Conservation (phyloP, 2,888 invertebrate species). For the Spisula solida region DNA sequence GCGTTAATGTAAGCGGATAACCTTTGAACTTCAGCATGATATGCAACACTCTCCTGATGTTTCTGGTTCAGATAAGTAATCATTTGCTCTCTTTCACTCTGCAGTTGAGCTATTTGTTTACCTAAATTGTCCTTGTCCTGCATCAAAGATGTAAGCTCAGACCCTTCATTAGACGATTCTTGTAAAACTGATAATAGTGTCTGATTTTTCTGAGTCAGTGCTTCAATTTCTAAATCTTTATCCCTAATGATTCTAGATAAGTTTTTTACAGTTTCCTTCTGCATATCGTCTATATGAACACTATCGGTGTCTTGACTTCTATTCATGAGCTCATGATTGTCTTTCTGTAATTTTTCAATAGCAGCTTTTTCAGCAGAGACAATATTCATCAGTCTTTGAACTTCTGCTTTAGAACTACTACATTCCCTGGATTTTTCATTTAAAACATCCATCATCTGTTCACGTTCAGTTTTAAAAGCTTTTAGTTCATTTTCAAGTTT, state of each 20-base stretch:
- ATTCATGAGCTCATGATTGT: constrained; percentile 81
- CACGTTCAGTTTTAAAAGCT: constrained; percentile 83
- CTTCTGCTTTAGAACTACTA: constrained; percentile 86
- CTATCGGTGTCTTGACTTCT: constrained; percentile 81
- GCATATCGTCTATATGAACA: constrained; percentile 86
- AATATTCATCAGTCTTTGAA: constrained; percentile 86
- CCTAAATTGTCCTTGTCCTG: constrained; percentile 86
- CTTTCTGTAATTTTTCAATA: constrained; percentile 86
- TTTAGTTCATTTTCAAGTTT: constrained; percentile 83
- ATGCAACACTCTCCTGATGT: constrained; percentile 94
- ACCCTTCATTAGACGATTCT: constrained; percentile 77
- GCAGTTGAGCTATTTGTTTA: constrained; percentile 90
- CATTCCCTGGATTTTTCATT: constrained; percentile 87
- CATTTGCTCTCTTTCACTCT: constrained; percentile 87
- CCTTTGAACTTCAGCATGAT: constrained; percentile 95
- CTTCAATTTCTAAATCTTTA: constrained; percentile 88
- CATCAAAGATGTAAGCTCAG: constrained; percentile 77
- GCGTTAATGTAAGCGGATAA: constrained; percentile 87
- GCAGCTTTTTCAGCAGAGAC: constrained; percentile 86
- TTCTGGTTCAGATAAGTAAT: constrained; percentile 91
- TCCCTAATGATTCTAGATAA: constrained; percentile 87
- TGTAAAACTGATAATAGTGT: constrained; percentile 86
- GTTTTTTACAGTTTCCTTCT: constrained; percentile 87
- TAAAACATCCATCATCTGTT: constrained; percentile 87
- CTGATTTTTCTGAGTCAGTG: constrained; percentile 87